Percentiles rank a stretch among this genome's conserved stretches.
Evolutionary conservation across 2,888 invertebrate species (phyloP).

Genomic region (Eilema sororculum): DNA sequence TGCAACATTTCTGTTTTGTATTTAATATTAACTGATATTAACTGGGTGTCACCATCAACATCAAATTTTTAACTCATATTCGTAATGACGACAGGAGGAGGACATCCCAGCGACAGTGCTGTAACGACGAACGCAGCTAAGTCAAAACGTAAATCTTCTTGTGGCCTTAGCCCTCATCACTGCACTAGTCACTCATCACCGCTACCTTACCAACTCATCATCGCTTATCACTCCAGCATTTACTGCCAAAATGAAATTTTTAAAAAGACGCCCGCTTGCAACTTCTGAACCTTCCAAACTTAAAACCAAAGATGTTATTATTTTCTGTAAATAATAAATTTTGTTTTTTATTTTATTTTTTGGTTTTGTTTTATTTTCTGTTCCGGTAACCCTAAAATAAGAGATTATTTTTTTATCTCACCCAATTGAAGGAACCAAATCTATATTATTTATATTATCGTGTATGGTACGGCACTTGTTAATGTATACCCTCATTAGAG

Average conservation of each 20-base stretch:
- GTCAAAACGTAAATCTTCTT: slow-evolving; percentile 79
- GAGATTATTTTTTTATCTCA: slow-evolving; percentile 49
- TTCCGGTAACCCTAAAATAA: slow-evolving; percentile 40
- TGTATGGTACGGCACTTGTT: slow-evolving; percentile 64
- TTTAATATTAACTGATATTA: slow-evolving; percentile 1
- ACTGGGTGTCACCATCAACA: slow-evolving; percentile 17
- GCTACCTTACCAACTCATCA: slow-evolving; percentile 81
- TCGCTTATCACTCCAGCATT: slow-evolving; percentile 71
- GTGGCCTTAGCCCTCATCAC: slow-evolving; percentile 77
- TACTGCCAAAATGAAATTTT: slow-evolving; percentile 48
- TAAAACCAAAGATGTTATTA: slow-evolving; percentile 67
- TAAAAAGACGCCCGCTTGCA: slow-evolving; percentile 68
- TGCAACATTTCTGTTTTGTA: slow-evolving; percentile 16
- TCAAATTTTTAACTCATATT: slow-evolving; percentile 40
- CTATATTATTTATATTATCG: slow-evolving; percentile 60
- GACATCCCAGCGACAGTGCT: slow-evolving; percentile 84
- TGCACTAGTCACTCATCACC: slow-evolving; percentile 74
- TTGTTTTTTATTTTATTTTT: slow-evolving; percentile 50
- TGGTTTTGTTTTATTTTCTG: slow-evolving; percentile 57
- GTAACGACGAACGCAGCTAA: slow-evolving; percentile 82
- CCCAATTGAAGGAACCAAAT: slow-evolving; percentile 66
- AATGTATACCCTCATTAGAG: slow-evolving; percentile 76
- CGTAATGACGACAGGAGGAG: slow-evolving; percentile 76
- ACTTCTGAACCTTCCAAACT: slow-evolving; percentile 48
- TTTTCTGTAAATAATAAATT: slow-evolving; percentile 78